These are phyloP conservation scores for Triplophysa bombifrons DNA, from an alignment of 2,797 vertebrate genomes.

Conservation along the genomic window DNA sequence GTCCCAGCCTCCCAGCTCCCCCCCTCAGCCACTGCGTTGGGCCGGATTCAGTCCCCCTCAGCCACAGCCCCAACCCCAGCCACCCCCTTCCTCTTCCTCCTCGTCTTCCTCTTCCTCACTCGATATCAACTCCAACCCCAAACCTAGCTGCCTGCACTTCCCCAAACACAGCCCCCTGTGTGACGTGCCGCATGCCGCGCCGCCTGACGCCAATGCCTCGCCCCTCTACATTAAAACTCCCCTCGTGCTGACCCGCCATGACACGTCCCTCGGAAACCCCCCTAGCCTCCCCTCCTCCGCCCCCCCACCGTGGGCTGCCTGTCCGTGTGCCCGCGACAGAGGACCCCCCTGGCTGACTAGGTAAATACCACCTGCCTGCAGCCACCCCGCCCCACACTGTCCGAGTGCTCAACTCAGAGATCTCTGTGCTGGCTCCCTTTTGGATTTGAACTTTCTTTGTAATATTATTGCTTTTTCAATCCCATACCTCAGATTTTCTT, in stretches of 20 bases:
- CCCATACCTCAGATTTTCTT: slow-evolving; percentile 70
- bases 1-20: slow-evolving; percentile 76
- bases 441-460: slow-evolving; percentile 61
- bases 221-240: slow-evolving; percentile 83
- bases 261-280: slow-evolving; percentile 78
- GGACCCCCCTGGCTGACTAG: slow-evolving; percentile 88
- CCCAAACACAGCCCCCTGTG: slow-evolving; percentile 77
- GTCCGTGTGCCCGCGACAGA: slow-evolving; percentile 85
- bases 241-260: slow-evolving; percentile 81
- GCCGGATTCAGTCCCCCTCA: slow-evolving; percentile 75
- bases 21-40: slow-evolving; percentile 78
- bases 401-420: slow-evolving; percentile 53
- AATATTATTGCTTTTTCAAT: slow-evolving; percentile 60
- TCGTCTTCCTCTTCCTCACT: slow-evolving; percentile 80
- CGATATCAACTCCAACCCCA: slow-evolving; percentile 84
- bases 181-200: slow-evolving; percentile 71
- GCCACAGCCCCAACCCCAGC: slow-evolving; percentile 69
- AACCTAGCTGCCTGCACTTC: slow-evolving; percentile 83
- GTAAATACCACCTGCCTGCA: slow-evolving; percentile 81
- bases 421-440: slow-evolving; percentile 64
- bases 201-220: slow-evolving; percentile 75
- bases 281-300: slow-evolving; percentile 80
- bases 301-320: slow-evolving; percentile 79
- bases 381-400: slow-evolving; percentile 54
- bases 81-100: slow-evolving; percentile 73